Conservation (phyloP, 2,888 invertebrate species). For the Tetragonula carbonaria region DNA sequence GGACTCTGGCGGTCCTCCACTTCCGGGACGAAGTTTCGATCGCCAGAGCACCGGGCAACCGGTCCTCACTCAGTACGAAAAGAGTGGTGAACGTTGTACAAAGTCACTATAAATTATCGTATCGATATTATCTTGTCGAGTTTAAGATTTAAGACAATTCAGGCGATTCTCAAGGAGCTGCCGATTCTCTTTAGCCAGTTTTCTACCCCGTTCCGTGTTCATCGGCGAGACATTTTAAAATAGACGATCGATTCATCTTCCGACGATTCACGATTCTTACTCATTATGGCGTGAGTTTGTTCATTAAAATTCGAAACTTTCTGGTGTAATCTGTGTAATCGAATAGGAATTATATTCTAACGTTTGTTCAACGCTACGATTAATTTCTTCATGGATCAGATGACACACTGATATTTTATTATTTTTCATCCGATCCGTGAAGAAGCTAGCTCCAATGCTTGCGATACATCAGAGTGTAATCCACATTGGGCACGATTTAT, state of each 20-base stretch:
- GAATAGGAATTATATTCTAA: background rate
- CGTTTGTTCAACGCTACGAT: background rate
- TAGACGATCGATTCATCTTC: conserved; percentile 8
- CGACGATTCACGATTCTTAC: background rate
- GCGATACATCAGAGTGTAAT: background rate
- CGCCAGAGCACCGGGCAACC: background rate
- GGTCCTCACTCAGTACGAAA: conserved; percentile 29
- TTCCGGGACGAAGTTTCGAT: conserved; percentile 17
- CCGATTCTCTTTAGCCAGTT: conserved; percentile 14
- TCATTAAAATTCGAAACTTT: background rate
- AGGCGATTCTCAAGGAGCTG: conserved; percentile 4
- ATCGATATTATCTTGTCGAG: conserved; percentile 37
- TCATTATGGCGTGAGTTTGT: background rate
- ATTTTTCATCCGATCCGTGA: background rate
- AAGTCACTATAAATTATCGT: conserved; percentile 58
- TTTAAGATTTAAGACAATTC: conserved; percentile 34
- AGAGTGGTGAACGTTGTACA: conserved; percentile 51
- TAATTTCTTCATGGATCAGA: background rate
- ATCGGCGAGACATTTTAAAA: background rate
- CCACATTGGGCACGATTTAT: background rate
- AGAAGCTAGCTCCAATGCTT: background rate
- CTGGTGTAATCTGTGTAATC: background rate
- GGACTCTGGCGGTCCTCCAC: conserved; percentile 14
- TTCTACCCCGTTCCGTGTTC: conserved; percentile 26
- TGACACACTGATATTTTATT: background rate